Evolutionary conservation across 1,140 invertebrate species (phyloP).

Genomic region (Eulimnadia texana): DNA sequence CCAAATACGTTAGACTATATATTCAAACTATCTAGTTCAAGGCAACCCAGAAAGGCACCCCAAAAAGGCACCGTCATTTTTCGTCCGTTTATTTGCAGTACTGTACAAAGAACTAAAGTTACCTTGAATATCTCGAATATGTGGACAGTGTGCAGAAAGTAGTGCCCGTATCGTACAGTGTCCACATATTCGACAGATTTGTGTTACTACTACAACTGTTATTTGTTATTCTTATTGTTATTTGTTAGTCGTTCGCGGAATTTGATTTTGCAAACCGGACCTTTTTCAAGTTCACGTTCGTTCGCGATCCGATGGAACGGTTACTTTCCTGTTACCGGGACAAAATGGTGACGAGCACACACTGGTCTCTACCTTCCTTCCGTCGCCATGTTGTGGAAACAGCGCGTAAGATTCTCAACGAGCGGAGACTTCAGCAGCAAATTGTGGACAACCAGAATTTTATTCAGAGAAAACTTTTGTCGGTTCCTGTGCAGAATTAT

Average conservation of each 20-base stretch:
- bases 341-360: constrained; percentile 21
- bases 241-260: constrained; percentile 22
- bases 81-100: no score
- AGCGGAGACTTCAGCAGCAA: constrained; percentile 14
- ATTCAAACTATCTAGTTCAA: no score
- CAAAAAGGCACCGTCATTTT: no score
- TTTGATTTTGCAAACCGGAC: constrained; percentile 20
- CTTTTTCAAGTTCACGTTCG: constrained; percentile 26
- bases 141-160: no score
- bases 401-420: constrained; percentile 18
- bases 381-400: constrained; percentile 14
- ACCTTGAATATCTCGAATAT: no score
- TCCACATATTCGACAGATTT: no score
- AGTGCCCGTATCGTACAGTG: no score
- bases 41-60: no score
- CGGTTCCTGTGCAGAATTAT: background rate
- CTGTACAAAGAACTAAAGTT: no score
- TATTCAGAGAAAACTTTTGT: background rate
- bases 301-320: constrained; percentile 27
- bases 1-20: no score
- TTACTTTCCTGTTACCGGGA: constrained; percentile 26
- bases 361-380: constrained; percentile 15
- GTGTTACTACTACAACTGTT: no score
- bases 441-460: background rate
- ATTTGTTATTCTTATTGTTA: no score